Evolutionary conservation across 2,113 vertebrate species (phyloP).

Genomic region (Pseudorectes ferrugineus): DNA sequence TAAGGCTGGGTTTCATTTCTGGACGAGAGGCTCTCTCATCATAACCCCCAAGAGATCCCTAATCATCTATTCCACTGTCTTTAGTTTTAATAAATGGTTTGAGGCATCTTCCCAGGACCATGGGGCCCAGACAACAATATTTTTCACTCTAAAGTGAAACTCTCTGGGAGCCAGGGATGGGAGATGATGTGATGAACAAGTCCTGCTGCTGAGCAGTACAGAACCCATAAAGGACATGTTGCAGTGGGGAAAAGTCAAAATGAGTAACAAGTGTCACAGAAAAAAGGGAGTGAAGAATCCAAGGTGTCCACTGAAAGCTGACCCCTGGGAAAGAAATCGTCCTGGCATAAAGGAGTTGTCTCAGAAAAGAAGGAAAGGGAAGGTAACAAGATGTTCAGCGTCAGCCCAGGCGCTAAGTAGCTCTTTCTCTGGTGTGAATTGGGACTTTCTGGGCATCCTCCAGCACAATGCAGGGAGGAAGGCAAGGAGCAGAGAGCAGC

Average conservation of each 20-base stretch:
- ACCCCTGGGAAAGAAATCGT: not conserved
- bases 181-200: not conserved
- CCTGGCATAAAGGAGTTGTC: not conserved
- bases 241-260: not conserved
- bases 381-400: not conserved
- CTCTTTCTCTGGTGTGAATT: too few relatives aligned
- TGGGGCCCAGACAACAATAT: not conserved
- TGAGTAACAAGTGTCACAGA: not conserved
- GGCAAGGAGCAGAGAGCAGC: too few relatives aligned
- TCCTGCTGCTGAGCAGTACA: not conserved
- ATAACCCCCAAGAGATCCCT: not conserved
- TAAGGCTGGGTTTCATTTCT: not conserved
- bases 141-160: not conserved
- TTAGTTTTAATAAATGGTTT: not conserved
- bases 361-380: not conserved
- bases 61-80: not conserved
- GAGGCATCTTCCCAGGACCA: not conserved
- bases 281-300: not conserved
- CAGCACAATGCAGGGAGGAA: too few relatives aligned
- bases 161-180: not conserved
- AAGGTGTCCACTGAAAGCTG: not conserved
- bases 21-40: not conserved
- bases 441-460: too few relatives aligned
- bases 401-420: not conserved
- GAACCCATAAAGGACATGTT: not conserved